Percentiles rank a stretch among this genome's conserved stretches.
Evolutionary conservation across 2,888 invertebrate species (phyloP).

Genomic region (Caenorhabditis sp.): DNA sequence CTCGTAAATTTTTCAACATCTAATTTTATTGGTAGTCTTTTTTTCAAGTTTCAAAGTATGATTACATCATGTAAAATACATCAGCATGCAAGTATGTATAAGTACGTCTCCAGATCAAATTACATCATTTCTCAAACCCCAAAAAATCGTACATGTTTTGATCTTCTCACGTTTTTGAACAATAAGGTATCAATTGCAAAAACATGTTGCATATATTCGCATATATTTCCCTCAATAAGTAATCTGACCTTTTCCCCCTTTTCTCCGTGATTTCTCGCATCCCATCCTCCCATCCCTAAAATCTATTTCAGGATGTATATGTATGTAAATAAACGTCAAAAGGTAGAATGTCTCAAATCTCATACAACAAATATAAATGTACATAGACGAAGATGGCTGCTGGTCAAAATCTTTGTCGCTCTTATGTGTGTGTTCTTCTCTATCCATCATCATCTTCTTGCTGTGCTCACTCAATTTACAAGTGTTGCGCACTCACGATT

Average conservation of each 20-base stretch:
- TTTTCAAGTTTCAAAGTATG: too few relatives aligned
- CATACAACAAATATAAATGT: constrained; percentile 25
- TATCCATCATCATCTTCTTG: constrained; percentile 1
- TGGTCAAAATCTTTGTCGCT: constrained; percentile 29
- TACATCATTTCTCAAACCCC: too few relatives aligned
- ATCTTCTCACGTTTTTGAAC: not conserved
- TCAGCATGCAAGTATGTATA: too few relatives aligned
- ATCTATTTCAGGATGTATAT: constrained; percentile 1
- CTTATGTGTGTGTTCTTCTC: constrained; percentile 3
- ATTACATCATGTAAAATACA: too few relatives aligned
- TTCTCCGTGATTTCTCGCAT: not conserved
- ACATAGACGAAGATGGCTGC: constrained; percentile 9
- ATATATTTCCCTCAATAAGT: not conserved
- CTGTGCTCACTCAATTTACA: constrained; percentile 19
- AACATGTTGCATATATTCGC: not conserved
- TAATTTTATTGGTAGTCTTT: too few relatives aligned
- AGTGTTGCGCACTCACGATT: constrained; percentile 48
- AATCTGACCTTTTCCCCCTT: not conserved
- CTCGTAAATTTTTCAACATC: too few relatives aligned
- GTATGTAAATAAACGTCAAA: not conserved
- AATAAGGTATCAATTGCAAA: not conserved
- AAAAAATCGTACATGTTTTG: not conserved
- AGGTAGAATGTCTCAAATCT: not conserved
- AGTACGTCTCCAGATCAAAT: too few relatives aligned
- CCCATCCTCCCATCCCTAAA: not conserved